Percentiles rank a stretch among this genome's conserved stretches.
phyloP scores from a whole-genome alignment of 2,888 invertebrate genomes.

The Neria commutata region DNA sequence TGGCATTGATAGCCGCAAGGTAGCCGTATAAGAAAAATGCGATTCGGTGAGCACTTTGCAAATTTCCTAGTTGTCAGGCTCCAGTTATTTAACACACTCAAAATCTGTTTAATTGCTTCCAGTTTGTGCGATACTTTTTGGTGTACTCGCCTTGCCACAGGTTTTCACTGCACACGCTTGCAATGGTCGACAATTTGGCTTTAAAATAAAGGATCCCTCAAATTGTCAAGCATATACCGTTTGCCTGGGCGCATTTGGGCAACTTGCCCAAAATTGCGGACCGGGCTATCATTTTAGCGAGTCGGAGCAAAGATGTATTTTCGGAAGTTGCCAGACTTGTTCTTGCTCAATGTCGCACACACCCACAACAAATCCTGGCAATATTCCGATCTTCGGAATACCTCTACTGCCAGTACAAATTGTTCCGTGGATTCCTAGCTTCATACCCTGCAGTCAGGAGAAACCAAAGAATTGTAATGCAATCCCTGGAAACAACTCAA shows the following conservation, averaged over 20 bases:
- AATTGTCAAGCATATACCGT: slow-evolving; percentile 32
- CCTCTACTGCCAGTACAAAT: neutral
- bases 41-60: neutral
- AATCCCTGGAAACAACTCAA: no score
- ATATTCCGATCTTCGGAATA: neutral
- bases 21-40: slow-evolving; percentile 1
- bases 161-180: neutral
- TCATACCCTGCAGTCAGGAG: neutral
- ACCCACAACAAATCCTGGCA: neutral
- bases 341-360: neutral
- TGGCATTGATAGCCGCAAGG: neutral
- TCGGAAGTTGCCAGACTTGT: slow-evolving; percentile 28
- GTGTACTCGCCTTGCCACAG: neutral
- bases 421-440: neutral
- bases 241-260: slow-evolving; percentile 26
- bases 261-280: slow-evolving; percentile 26
- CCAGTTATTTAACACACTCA: no score
- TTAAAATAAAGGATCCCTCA: slow-evolving; percentile 29
- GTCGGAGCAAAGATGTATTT: slow-evolving; percentile 23
- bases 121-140: neutral
- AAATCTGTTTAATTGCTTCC: neutral
- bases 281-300: slow-evolving; percentile 26
- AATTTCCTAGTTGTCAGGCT: no score
- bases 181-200: slow-evolving; percentile 18
- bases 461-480: no score